Base-by-base conservation (phyloP, 2,888 invertebrate genomes). In the Lithophane leautieri region DNA sequence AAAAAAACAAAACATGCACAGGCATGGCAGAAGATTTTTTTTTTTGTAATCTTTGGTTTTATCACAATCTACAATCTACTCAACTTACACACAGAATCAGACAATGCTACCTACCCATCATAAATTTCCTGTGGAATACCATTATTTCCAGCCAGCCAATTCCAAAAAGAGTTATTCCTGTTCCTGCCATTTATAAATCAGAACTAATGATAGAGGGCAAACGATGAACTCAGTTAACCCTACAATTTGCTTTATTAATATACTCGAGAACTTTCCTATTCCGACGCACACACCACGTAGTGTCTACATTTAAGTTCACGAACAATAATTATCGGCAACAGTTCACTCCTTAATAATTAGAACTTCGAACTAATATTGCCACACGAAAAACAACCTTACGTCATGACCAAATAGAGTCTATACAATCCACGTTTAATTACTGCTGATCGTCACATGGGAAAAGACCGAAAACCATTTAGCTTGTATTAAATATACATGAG, bases 391-490 rank as follows among this genome's bases (percentile, higher is more conserved):
- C 74, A 85, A 85, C 91, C 85, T 85, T 91, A 89, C 76, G 0
- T 0, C 0, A 16, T 47, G 0, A 22, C 0, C 0, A 42, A 54
- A 85, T 92, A 93, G 87, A 86, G 82, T 73, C 71, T 74, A 78
- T 62, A 74, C 66, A 79, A 83, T 83, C 78, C 79, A 54, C 71
- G 79, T 81, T 90, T 94, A 94, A 95, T 94, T 94, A 93, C 88
- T 89, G 78, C 87, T 89, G 91, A 92, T 92, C 90, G 92, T 92
- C 94, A 87, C 93, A 81, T 88, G 94, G 94, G 95, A 94, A 95
- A 93, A 93, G 92, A 90, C 94, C 93, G 91, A 94, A 94, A 94
- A 94, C 94, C 94, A 94, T 96, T 96, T 96, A 94, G 91, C 89
- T 91, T 83, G 56, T 86, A 95, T 95, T 92, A 95, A 96, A 94